phyloP scores from a whole-genome alignment of 2,797 vertebrate species.

The Platyrinchus mystaceus region DNA sequence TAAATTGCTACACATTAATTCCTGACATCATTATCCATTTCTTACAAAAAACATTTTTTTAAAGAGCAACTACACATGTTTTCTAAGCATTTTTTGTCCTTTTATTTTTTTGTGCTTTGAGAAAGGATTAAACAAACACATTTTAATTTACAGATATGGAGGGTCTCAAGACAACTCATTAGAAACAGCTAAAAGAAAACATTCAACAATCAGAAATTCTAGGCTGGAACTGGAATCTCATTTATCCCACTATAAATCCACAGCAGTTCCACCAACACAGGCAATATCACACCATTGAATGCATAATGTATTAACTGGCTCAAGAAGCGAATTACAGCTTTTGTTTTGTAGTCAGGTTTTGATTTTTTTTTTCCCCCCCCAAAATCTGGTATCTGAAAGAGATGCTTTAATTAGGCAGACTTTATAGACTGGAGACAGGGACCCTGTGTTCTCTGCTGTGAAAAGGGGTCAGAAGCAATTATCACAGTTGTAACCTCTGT shows the following conservation, averaged over 20 bases:
- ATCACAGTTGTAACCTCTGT: conserved; percentile 56
- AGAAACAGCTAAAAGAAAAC: conserved; percentile 42
- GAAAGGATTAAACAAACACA: conserved; percentile 26
- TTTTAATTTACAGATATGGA: not conserved
- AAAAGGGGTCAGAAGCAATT: conserved; percentile 63
- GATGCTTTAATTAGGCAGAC: conserved; percentile 57
- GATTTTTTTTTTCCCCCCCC: not conserved
- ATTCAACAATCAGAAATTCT: conserved; percentile 34
- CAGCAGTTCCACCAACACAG: conserved; percentile 15
- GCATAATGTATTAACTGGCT: conserved; percentile 51
- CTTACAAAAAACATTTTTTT: not conserved
- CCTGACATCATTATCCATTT: not conserved
- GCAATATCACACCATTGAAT: not conserved
- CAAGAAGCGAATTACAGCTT: conserved; percentile 23
- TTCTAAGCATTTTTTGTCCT: not conserved
- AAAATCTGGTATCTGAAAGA: conserved; percentile 32
- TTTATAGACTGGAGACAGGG: conserved; percentile 54
- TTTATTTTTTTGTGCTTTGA: not conserved
- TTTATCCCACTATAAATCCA: conserved; percentile 46
- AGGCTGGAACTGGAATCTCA: conserved; percentile 11
- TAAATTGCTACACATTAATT: not conserved
- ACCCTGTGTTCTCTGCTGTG: conserved; percentile 46
- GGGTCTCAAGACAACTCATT: conserved; percentile 47
- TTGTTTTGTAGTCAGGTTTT: conserved; percentile 11
- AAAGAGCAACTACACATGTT: not conserved